A percentile compares a stretch with the other conserved stretches of the same genome.
Conservation (phyloP, 2,888 invertebrate genomes). For the Arctia plantaginis region DNA sequence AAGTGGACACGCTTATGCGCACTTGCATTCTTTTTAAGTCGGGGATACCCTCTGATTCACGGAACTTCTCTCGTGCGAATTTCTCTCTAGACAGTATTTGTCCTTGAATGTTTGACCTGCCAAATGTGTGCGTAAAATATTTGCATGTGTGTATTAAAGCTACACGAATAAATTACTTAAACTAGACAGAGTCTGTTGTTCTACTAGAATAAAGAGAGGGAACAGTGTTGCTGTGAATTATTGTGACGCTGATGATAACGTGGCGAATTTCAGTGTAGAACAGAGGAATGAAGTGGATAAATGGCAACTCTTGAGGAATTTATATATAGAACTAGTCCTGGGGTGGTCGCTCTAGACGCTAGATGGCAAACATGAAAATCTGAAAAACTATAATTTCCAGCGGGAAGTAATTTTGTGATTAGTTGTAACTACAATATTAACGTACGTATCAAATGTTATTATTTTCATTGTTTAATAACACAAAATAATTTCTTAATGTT, state of each 20-base stretch:
- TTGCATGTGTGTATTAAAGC: conserved; percentile 35
- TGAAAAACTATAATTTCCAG: not conserved
- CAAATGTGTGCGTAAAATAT: conserved; percentile 32
- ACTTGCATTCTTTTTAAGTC: conserved; percentile 76
- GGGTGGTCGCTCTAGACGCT: not conserved
- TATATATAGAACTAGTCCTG: too few species aligned
- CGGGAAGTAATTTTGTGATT: too few species aligned
- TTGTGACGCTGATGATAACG: not conserved
- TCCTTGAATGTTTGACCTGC: conserved; percentile 48
- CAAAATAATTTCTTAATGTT: too few species aligned
- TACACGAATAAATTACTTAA: conserved; percentile 15
- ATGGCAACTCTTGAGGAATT: not conserved
- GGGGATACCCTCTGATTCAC: conserved; percentile 78
- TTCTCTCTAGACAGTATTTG: conserved; percentile 62
- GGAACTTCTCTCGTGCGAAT: conserved; percentile 71
- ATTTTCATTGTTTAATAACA: too few species aligned
- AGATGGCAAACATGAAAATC: not conserved
- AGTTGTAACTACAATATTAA: too few species aligned
- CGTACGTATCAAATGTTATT: too few species aligned
- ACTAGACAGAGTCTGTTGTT: not conserved
- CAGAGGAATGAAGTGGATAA: not conserved
- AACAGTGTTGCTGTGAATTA: not conserved
- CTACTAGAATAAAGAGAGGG: not conserved
- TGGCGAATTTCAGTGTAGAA: not conserved
- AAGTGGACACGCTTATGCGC: conserved; percentile 67